Evolutionary conservation across 2,113 vertebrate species (phyloP), one percentile per base, ranked within the genome.

Genomic region (Scolopax mira): DNA sequence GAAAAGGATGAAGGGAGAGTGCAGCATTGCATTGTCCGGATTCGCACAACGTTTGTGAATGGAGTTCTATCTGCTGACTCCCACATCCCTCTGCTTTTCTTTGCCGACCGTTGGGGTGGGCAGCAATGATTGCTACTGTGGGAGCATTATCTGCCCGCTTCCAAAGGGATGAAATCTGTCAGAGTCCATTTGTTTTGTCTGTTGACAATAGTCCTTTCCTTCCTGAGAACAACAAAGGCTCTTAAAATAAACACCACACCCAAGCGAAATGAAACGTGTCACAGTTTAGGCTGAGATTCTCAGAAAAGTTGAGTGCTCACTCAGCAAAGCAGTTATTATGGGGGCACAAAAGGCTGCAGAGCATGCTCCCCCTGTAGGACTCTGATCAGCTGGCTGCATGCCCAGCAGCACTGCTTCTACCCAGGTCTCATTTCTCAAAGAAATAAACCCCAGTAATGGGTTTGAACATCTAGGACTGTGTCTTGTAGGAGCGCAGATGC

Each of bases 171-270:
- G 86, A 70, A 92, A 88, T 35, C 64, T 64, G 69, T 54, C 35
- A 4, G 27, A 85, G 66, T 9, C 69, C 52, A 75, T 93, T 95
- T 77, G 86, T 54, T 95, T 94, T 69, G 74, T 58, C 13, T 12
- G 72, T 39, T 35, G 72, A 78, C 77, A 86, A 93, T 82, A 94
- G 95, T 94, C 81, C 79, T 13, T 81, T 58, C 1, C 0, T 62
- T 87, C 37, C 86, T 3, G 4, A 84, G 65, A 95, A 48, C 27
- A 44, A 58, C 88, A 92, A 84, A 96, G n/a, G 65, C 33, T 51
- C 15, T 86, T 52, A 72, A 75, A 89, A 93, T 74, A 97, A 97
- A 96, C 10, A 88, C 69, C 65, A 66, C 64, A 83, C 51, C 46
- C 1, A 1, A 80, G 62, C 48, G 27, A 89, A 94, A 89, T 18